A percentile compares a stretch with the other conserved stretches of the same genome.
Evolutionary conservation across 2,797 vertebrate genomes (phyloP).

Genomic region (Salmo trutta): DNA sequence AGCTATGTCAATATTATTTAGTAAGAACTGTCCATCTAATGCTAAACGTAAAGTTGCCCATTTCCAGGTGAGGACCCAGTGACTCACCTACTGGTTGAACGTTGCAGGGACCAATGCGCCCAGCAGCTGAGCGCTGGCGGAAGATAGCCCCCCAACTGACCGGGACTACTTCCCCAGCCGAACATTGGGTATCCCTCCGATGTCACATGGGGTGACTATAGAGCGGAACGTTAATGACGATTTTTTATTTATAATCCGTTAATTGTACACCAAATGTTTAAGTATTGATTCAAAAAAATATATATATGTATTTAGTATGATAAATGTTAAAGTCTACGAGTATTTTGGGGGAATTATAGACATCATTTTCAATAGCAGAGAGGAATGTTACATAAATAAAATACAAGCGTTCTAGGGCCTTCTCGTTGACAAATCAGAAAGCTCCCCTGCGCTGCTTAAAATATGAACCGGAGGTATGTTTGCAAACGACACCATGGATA

Average conservation of each 20-base stretch:
- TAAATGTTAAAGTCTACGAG: neutral
- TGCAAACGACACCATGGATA: neutral
- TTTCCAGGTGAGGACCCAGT: neutral
- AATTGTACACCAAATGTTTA: neutral
- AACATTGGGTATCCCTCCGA: constrained; percentile 40
- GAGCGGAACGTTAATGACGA: neutral
- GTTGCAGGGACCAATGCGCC: constrained; percentile 62
- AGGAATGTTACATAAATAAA: constrained; percentile 29
- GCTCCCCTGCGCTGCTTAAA: constrained; percentile 8
- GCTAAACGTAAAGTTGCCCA: neutral
- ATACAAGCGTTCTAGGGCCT: constrained; percentile 15
- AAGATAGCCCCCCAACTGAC: constrained; percentile 55
- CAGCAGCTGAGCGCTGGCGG: constrained; percentile 3
- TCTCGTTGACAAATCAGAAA: constrained; percentile 26
- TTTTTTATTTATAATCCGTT: neutral
- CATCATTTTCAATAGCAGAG: neutral
- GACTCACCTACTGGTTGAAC: constrained; percentile 71
- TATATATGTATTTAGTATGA: neutral
- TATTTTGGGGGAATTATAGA: neutral
- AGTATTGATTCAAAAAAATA: neutral
- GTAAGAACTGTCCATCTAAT: neutral
- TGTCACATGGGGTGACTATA: constrained; percentile 4
- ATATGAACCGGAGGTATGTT: constrained; percentile 12
- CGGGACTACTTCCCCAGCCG: constrained; percentile 73
- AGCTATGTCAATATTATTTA: neutral